These are phyloP conservation scores for Microplitis manilae DNA, from an alignment of 2,888 invertebrate genomes.

Conservation along the genomic window DNA sequence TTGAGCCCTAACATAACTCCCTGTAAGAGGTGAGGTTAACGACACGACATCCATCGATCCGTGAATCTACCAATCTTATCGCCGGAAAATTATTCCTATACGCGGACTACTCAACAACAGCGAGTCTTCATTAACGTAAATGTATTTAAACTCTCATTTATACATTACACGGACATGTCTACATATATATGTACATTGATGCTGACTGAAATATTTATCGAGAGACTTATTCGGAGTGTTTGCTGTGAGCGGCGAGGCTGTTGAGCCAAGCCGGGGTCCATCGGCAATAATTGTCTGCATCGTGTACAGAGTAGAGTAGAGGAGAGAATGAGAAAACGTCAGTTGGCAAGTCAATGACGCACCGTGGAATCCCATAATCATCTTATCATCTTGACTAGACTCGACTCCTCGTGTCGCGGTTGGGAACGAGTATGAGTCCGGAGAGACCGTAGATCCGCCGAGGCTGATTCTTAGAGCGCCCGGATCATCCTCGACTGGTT, in stretches of 20 bases:
- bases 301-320: not conserved
- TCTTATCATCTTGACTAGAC: slow-evolving; percentile 10
- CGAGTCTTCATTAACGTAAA: not conserved
- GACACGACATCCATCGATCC: slow-evolving; percentile 41
- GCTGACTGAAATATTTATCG: too few relatives aligned
- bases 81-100: slow-evolving; percentile 3
- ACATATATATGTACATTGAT: not conserved
- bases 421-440: too few relatives aligned
- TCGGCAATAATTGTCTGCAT: not conserved
- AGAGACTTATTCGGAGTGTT: too few relatives aligned
- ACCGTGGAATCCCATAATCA: slow-evolving; percentile 9
- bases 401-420: not conserved
- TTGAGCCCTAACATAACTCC: slow-evolving; percentile 26
- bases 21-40: slow-evolving; percentile 36
- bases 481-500: slow-evolving; percentile 17
- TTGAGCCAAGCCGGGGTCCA: not conserved
- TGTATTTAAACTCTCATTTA: not conserved
- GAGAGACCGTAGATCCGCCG: too few relatives aligned
- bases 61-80: slow-evolving; percentile 21
- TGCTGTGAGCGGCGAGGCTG: too few relatives aligned
- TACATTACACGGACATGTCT: not conserved
- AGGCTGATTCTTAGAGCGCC: not conserved
- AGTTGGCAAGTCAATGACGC: not conserved
- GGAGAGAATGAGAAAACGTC: not conserved
- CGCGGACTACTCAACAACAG: not conserved